These are phyloP conservation scores for Paguma larvata DNA, from an alignment of 2,797 vertebrate species.

Conservation along the genomic window DNA sequence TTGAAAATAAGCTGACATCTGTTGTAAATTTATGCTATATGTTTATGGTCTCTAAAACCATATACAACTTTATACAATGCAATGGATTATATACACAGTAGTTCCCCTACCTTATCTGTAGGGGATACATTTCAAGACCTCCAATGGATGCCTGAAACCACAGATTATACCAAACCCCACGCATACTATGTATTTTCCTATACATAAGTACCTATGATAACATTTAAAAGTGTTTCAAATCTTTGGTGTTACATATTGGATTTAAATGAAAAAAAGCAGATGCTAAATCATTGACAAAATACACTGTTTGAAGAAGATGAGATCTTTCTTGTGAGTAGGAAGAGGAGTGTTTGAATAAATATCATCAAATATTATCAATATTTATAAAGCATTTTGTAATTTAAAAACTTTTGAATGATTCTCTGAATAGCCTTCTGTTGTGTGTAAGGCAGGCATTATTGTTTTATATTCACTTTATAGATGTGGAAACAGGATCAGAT, in stretches of 20 bases:
- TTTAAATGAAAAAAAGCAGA: background rate
- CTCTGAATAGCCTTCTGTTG: background rate
- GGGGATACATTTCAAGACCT: background rate
- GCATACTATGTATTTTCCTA: background rate
- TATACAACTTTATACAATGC: background rate
- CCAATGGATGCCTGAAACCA: background rate
- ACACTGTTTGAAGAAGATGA: background rate
- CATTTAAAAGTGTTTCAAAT: background rate
- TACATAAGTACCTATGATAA: background rate
- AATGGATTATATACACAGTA: background rate
- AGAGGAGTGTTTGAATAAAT: constrained; percentile 20
- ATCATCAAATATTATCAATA: constrained; percentile 14
- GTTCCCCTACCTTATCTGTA: background rate
- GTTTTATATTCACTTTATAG: constrained; percentile 15
- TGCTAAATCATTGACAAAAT: constrained; percentile 5
- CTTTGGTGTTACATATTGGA: background rate
- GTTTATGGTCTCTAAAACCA: background rate
- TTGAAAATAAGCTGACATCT: background rate
- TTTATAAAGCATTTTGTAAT: constrained; percentile 2
- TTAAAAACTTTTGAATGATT: background rate
- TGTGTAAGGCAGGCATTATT: background rate
- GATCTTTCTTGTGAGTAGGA: background rate
- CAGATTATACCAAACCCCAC: background rate
- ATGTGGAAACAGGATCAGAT: background rate
- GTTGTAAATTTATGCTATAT: constrained; percentile 17